Percentiles rank a stretch among this genome's conserved stretches.
Evolutionary conservation across 2,113 vertebrate genomes (phyloP).

Genomic region (Chiloscyllium plagiosum): DNA sequence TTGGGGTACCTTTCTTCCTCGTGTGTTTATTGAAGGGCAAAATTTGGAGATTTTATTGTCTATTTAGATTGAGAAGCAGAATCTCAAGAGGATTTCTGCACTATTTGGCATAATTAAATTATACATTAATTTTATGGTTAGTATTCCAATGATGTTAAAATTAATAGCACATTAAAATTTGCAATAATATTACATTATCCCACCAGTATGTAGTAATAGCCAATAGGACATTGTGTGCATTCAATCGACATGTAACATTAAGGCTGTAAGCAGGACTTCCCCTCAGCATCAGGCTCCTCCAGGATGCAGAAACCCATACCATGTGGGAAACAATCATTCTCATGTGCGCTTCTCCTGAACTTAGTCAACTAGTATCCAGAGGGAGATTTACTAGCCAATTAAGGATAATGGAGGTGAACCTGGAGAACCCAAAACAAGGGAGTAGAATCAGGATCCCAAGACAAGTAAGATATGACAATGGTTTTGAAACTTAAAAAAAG

Average conservation of each 20-base stretch:
- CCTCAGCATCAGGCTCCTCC: not conserved
- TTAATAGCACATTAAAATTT: not conserved
- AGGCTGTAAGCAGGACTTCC: not conserved
- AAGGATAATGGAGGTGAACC: not conserved
- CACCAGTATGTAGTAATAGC: not conserved
- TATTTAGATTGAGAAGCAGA: not conserved
- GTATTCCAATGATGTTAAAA: not conserved
- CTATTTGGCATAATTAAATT: not conserved
- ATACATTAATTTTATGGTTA: not conserved
- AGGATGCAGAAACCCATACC: too few relatives aligned
- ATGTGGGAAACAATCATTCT: not conserved
- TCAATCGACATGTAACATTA: not conserved
- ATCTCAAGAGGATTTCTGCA: not conserved
- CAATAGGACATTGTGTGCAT: not conserved
- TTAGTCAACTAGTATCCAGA: not conserved
- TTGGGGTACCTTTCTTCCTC: not conserved
- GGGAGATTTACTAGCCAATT: not conserved
- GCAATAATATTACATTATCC: not conserved
- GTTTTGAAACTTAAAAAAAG: not conserved
- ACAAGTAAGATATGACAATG: not conserved
- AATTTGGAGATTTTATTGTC: not conserved
- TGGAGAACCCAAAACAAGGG: not conserved
- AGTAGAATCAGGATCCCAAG: not conserved
- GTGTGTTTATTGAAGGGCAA: not conserved
- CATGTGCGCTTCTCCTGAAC: not conserved